Percentiles rank a stretch among this genome's conserved stretches.
Evolutionary conservation across 2,888 invertebrate genomes (phyloP).

Genomic region (Drosophila emarginata): DNA sequence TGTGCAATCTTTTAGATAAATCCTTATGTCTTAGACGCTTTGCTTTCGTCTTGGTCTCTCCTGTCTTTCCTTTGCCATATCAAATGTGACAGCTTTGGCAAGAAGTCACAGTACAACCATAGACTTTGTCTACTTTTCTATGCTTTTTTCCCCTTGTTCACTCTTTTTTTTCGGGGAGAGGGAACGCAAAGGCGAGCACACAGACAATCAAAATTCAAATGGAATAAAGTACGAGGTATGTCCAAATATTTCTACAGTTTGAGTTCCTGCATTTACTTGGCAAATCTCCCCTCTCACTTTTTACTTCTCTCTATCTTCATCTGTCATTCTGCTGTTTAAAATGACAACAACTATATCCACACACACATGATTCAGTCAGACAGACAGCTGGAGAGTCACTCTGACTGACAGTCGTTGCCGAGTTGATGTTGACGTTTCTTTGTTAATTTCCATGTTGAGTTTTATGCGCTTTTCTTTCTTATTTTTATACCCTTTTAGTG

Average conservation of each 20-base stretch:
- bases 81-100: constrained; percentile 69
- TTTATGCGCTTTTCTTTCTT: constrained; percentile 21
- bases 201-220: constrained; percentile 66
- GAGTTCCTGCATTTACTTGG: constrained; percentile 57
- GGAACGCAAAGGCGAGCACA: constrained; percentile 22
- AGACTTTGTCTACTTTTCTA: constrained; percentile 51
- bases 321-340: constrained; percentile 56
- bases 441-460: constrained; percentile 66
- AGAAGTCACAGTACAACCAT: constrained; percentile 53
- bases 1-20: constrained; percentile 46
- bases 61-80: constrained; percentile 45
- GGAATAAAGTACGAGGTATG: constrained; percentile 51
- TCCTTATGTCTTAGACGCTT: constrained; percentile 56
- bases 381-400: constrained; percentile 16
- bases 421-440: constrained; percentile 74
- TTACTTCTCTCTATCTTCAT: constrained; percentile 2
- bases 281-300: constrained; percentile 21
- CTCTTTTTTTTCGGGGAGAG: constrained; percentile 35
- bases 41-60: constrained; percentile 38
- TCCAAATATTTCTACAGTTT: constrained; percentile 58
- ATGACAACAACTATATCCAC: constrained; percentile 73
- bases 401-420: constrained; percentile 32
- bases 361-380: constrained; percentile 42
- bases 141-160: constrained; percentile 6
- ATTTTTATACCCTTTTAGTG: neutral